Evolutionary conservation across 2,113 vertebrate genomes (phyloP).

Genomic region (Esox niger): DNA sequence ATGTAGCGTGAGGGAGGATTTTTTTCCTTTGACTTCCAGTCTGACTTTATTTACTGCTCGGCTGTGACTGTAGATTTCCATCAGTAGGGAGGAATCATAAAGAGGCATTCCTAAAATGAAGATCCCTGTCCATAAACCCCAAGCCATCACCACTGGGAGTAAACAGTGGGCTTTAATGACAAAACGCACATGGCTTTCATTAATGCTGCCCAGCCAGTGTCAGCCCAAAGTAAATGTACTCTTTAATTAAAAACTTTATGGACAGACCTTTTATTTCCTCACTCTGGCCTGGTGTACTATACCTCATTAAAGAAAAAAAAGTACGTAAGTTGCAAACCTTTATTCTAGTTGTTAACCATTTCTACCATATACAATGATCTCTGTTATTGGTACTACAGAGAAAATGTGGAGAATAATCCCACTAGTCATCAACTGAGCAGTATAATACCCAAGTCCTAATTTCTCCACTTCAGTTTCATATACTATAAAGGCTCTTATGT

Average conservation of each 20-base stretch:
- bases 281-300: constrained; percentile 23
- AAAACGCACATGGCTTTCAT: constrained; percentile 40
- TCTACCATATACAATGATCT: constrained; percentile 18
- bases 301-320: constrained; percentile 20
- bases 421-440: neutral
- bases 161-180: constrained; percentile 42
- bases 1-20: too few species aligned
- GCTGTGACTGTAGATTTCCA: constrained; percentile 33
- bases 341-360: constrained; percentile 7
- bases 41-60: constrained; percentile 22
- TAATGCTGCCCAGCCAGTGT: constrained; percentile 40
- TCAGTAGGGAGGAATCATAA: constrained; percentile 35
- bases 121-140: constrained; percentile 42
- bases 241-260: constrained; percentile 50
- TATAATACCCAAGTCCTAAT: neutral
- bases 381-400: neutral
- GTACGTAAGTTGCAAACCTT: constrained; percentile 15
- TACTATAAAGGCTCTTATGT: constrained; percentile 3
- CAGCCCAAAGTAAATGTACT: constrained; percentile 27
- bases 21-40: constrained; percentile 1
- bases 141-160: constrained; percentile 35
- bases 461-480: neutral
- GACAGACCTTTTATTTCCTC: constrained; percentile 42
- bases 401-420: neutral
- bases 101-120: constrained; percentile 29